Evolutionary conservation across 2,888 invertebrate genomes (phyloP).

Genomic region (Agrilus cyanescens): DNA sequence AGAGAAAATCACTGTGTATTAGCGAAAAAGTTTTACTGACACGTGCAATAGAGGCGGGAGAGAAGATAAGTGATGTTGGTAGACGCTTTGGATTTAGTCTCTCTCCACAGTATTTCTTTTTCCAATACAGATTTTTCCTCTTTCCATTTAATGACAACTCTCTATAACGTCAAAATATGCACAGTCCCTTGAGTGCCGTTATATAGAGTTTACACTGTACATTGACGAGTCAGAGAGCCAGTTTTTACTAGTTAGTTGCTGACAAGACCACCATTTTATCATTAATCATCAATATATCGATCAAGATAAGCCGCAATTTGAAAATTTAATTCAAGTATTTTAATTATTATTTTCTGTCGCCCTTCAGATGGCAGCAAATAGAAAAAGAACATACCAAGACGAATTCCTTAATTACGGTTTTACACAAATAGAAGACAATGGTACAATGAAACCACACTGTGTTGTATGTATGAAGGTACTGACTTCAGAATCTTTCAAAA

Average conservation of each 20-base stretch:
- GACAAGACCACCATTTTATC: slow-evolving; percentile 13
- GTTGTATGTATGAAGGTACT: slow-evolving; percentile 18
- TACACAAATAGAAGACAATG: slow-evolving; percentile 17
- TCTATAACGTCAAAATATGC: too few species aligned
- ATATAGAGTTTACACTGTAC: too few species aligned
- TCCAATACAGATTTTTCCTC: too few species aligned
- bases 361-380: slow-evolving; percentile 15
- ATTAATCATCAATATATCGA: slow-evolving; percentile 15
- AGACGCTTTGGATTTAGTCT: too few species aligned
- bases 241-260: slow-evolving; percentile 13
- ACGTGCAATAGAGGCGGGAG: too few species aligned
- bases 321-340: slow-evolving; percentile 15
- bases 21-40: too few species aligned
- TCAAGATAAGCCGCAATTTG: slow-evolving; percentile 15
- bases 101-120: too few species aligned
- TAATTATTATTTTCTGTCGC: slow-evolving; percentile 14
- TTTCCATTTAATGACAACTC: too few species aligned
- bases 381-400: slow-evolving; percentile 15
- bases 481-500: slow-evolving; percentile 18
- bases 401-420: slow-evolving; percentile 16
- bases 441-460: slow-evolving; percentile 15
- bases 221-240: too few species aligned
- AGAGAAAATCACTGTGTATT: too few species aligned
- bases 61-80: too few species aligned
- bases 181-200: too few species aligned